Conservation (phyloP, 2,888 invertebrate species). For the Notocelia uddmanniana region DNA sequence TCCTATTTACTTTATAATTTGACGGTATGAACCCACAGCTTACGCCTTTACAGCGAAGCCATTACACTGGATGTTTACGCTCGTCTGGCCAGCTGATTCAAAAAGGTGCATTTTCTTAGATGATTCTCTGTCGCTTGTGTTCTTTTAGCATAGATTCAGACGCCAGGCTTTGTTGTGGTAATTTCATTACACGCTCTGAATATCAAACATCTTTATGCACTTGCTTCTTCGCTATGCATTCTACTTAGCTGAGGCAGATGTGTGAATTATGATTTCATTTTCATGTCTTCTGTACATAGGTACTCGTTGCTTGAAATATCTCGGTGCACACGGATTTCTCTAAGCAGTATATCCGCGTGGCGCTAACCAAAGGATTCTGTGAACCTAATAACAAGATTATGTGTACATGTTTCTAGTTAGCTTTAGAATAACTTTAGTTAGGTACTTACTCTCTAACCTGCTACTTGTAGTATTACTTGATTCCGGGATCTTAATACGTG, state of each 20-base stretch:
- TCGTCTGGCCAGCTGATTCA: not conserved
- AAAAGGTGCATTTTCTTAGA: constrained; percentile 39
- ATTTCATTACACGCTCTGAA: constrained; percentile 79
- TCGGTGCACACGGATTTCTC: not conserved
- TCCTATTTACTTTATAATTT: constrained; percentile 15
- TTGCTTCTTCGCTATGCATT: constrained; percentile 53
- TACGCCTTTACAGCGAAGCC: constrained; percentile 17
- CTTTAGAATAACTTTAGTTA: not conserved
- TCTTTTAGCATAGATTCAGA: constrained; percentile 78
- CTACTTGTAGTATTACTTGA: not conserved
- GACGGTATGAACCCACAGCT: constrained; percentile 19
- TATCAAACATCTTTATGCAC: constrained; percentile 70
- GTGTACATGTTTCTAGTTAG: not conserved
- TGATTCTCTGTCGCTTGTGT: constrained; percentile 63
- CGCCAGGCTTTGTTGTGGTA: constrained; percentile 79
- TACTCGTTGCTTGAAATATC: not conserved
- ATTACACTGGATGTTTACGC: constrained; percentile 24
- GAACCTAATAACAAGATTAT: not conserved
- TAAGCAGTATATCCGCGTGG: not conserved
- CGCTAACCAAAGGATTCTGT: not conserved
- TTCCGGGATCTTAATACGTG: not conserved
- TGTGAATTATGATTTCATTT: constrained; percentile 33
- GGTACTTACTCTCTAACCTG: not conserved
- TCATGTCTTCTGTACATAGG: constrained; percentile 1
- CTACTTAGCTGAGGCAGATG: constrained; percentile 37